phyloP scores from a whole-genome alignment of 2,888 invertebrate genomes.

The Pterostichus niger region DNA sequence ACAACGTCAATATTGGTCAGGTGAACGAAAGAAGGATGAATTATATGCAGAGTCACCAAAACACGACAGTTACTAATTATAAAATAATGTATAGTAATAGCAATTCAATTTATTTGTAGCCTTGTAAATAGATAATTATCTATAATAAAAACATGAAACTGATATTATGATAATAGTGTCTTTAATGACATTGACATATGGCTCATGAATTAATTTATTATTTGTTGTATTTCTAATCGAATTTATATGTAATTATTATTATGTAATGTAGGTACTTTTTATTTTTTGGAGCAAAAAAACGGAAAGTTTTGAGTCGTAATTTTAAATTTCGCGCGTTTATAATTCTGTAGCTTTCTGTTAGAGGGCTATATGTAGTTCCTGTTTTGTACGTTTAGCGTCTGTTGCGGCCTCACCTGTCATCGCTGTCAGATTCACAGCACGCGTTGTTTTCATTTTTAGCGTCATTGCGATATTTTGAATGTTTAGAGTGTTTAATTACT shows the following conservation, averaged over 20 bases:
- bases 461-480: slow-evolving; percentile 65
- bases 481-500: slow-evolving; percentile 64
- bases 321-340: slow-evolving; percentile 50
- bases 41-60: slow-evolving; percentile 79
- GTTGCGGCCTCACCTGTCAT: slow-evolving; percentile 67
- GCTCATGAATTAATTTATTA: no score
- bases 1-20: slow-evolving; percentile 80
- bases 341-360: slow-evolving; percentile 7
- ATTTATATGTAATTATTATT: no score
- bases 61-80: slow-evolving; percentile 80
- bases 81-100: slow-evolving; percentile 32
- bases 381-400: slow-evolving; percentile 65
- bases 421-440: slow-evolving; percentile 67
- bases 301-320: neutral
- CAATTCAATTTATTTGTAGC: slow-evolving; percentile 55
- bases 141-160: slow-evolving; percentile 29
- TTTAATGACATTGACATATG: neutral
- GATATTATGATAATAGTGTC: neutral
- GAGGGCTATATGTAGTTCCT: slow-evolving; percentile 61
- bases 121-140: slow-evolving; percentile 62
- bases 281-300: neutral
- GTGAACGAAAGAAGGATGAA: slow-evolving; percentile 80
- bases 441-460: slow-evolving; percentile 67
- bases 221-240: no score
- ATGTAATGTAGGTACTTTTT: no score